Evolutionary conservation across 2,797 vertebrate species (phyloP), one percentile per base, ranked within the genome.

Genomic region (Mormyrus hasselquistii): DNA sequence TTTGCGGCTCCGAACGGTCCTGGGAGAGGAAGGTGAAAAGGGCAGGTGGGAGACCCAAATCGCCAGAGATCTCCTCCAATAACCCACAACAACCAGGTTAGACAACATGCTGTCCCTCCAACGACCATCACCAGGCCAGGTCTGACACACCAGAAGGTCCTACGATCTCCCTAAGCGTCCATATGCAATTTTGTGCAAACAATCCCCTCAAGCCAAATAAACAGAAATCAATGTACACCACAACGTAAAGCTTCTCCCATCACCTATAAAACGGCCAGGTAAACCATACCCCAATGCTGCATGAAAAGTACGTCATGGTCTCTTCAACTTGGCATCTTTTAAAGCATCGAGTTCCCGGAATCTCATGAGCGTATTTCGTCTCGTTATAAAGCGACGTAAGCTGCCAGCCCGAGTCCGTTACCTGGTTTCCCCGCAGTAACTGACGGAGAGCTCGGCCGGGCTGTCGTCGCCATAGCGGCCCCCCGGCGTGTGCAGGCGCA

Each of bases 401-500:
- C 65, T 34, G 47, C 49, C 44, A 2, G 22, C 19, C 47, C 22
- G 8, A 50, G 7, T 89, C 57, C 69, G 87, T 93, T n/a, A 88
- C 89, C 87, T 88, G 89, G 79, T 59, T n/a, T 89, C 89, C n/a
- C 25, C 82, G 12, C 92, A 91, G 87, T 87, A 88, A 89, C 89
- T 88, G 87, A 93, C 91, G n/a, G 94, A 92, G 90, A 88, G 88
- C 62, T 95, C 94, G 2, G 86, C 90, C 91, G 90, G 59, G 90
- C 91, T 93, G 83, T 94, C 93, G 44, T 93, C 94, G 88, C 89
- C 93, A 90, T 94, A 92, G 91, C 93, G 94, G 91, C 92, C 79
- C 6, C 86, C 89, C 0, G 91, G 76, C 86, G 92, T 92, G 92
- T 95, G 94, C 90, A 97, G 95, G 89, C 97, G 98, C 91, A 99